These are phyloP conservation scores for Argynnis bischoffii DNA, from an alignment of 2,888 invertebrate species.

Conservation along the genomic window DNA sequence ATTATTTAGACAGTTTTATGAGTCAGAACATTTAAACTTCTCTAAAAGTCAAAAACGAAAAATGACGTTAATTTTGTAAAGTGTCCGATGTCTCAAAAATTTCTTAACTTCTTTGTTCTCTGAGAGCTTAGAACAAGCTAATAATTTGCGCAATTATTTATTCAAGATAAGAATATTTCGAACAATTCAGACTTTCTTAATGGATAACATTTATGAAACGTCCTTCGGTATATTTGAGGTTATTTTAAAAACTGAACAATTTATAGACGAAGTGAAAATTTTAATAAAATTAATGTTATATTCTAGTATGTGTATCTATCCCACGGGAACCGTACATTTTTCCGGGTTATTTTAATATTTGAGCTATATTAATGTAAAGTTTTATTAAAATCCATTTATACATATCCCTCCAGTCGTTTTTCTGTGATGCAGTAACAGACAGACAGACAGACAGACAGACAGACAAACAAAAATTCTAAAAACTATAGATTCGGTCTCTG, in stretches of 20 bases:
- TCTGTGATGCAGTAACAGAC: no score
- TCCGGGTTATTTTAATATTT: no score
- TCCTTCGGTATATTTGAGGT: conserved; percentile 4
- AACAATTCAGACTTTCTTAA: conserved; percentile 26
- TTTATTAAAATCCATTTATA: no score
- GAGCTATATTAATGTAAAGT: no score
- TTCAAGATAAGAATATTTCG: conserved; percentile 37
- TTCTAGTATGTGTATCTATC: no score
- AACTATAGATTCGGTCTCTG: no score
- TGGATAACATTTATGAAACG: conserved; percentile 26
- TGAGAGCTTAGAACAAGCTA: conserved; percentile 29
- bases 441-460: no score
- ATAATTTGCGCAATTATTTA: conserved; percentile 40
- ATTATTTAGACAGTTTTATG: no score
- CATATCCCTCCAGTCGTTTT: no score
- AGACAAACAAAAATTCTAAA: no score
- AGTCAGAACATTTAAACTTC: not conserved
- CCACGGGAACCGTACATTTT: no score
- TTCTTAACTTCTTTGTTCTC: conserved; percentile 28
- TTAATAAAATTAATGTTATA: not conserved
- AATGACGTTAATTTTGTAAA: conserved; percentile 27
- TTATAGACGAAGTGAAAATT: not conserved
- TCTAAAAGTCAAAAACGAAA: conserved; percentile 14
- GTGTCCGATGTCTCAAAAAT: conserved; percentile 27
- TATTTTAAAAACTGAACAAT: not conserved